These are phyloP conservation scores for Limanda limanda DNA, from an alignment of 2,113 vertebrate species.

Conservation along the genomic window DNA sequence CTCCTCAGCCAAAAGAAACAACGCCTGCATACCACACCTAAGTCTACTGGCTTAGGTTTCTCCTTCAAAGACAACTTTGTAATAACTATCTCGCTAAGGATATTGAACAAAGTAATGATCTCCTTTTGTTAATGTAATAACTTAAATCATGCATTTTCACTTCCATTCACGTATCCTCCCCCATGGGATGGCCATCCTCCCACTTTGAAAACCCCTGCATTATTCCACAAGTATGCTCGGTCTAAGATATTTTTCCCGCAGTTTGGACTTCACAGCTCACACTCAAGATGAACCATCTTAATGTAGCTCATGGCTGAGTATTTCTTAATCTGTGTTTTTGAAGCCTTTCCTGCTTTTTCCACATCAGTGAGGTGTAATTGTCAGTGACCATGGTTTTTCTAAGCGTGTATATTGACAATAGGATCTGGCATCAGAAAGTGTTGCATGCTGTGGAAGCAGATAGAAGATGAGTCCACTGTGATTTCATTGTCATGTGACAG, in stretches of 20 bases:
- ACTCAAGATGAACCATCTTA: slow-evolving; percentile 73
- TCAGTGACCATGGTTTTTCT: slow-evolving; percentile 90
- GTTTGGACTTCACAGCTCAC: slow-evolving; percentile 14
- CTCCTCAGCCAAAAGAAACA: background rate
- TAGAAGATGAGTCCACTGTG: slow-evolving; percentile 87
- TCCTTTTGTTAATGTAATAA: background rate
- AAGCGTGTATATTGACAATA: slow-evolving; percentile 90
- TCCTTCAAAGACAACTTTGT: too few relatives aligned
- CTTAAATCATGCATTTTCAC: too few relatives aligned
- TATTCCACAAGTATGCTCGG: slow-evolving; percentile 21
- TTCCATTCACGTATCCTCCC: background rate
- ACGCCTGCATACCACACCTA: background rate
- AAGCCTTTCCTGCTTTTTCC: slow-evolving; percentile 87
- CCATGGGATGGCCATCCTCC: background rate
- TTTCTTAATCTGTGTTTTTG: slow-evolving; percentile 83
- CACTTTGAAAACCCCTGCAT: background rate
- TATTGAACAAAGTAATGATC: background rate
- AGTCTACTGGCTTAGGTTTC: background rate
- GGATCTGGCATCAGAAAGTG: slow-evolving; percentile 84
- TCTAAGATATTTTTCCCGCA: slow-evolving; percentile 8
- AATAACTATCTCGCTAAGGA: too few relatives aligned
- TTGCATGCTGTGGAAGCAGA: slow-evolving; percentile 91
- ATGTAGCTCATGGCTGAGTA: slow-evolving; percentile 89
- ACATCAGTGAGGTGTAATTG: slow-evolving; percentile 87
- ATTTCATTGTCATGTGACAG: slow-evolving; percentile 87